These are phyloP conservation scores for Carassius auratus DNA, from an alignment of 2,113 vertebrate species.

Conservation along the genomic window DNA sequence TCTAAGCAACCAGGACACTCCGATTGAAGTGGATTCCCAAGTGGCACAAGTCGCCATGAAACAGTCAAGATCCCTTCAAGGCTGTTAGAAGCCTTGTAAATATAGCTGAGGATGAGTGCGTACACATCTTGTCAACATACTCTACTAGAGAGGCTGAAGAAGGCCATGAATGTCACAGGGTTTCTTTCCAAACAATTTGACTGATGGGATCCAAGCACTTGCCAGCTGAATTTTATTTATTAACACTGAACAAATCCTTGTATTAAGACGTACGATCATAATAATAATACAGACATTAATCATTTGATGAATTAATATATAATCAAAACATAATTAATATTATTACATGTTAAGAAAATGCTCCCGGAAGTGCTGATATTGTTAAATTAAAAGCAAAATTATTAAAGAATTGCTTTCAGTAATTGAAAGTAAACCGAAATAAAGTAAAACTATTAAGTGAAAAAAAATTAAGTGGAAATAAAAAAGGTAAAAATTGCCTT, in stretches of 20 bases:
- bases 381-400: not conserved
- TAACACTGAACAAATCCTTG: not conserved
- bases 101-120: constrained; percentile 33
- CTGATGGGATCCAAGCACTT: not conserved
- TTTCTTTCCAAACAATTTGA: constrained; percentile 6
- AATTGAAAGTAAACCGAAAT: too few relatives aligned
- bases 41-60: constrained; percentile 34
- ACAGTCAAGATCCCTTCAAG: constrained; percentile 41
- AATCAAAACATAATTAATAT: not conserved
- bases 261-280: not conserved
- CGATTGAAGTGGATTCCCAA: constrained; percentile 20
- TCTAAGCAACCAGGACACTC: constrained; percentile 17
- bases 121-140: not conserved
- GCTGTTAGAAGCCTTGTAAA: constrained; percentile 34
- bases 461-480: not conserved
- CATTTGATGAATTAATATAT: not conserved
- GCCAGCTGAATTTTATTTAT: not conserved
- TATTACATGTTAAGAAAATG: not conserved
- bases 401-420: not conserved
- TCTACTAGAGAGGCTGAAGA: constrained; percentile 10
- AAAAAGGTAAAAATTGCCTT: not conserved
- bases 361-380: not conserved
- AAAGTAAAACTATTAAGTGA: not conserved
- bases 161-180: constrained; percentile 1
- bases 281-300: not conserved